A percentile compares a stretch with the other conserved stretches of the same genome.
phyloP scores from a whole-genome alignment of 2,888 invertebrate species.

The Sepiola atlantica region DNA sequence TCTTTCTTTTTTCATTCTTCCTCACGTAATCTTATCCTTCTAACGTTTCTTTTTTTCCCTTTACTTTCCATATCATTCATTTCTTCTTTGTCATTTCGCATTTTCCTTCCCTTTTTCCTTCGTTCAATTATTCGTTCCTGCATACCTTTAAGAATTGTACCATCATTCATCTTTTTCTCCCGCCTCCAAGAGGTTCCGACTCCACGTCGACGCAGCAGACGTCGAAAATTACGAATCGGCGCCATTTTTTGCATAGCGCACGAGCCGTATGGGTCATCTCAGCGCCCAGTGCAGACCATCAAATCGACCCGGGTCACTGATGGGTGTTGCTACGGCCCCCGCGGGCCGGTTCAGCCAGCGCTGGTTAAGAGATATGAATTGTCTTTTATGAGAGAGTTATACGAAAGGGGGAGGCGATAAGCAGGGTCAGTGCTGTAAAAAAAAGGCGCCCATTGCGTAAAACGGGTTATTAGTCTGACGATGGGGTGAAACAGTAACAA shows the following conservation, averaged over 20 bases:
- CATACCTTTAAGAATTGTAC: not conserved
- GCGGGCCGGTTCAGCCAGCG: not conserved
- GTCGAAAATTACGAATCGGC: not conserved
- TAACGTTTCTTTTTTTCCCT: not conserved
- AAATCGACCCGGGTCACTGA: not conserved
- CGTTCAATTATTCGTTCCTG: not conserved
- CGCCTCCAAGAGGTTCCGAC: not conserved
- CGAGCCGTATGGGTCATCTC: not conserved
- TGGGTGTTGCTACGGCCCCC: not conserved
- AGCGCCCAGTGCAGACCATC: not conserved
- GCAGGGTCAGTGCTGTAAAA: not conserved
- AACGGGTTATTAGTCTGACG: constrained; percentile 18
- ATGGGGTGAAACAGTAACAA: not conserved
- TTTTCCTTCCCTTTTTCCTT: not conserved
- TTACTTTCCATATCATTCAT: not conserved
- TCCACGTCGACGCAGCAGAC: not conserved
- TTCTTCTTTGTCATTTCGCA: not conserved
- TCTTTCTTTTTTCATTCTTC: not conserved
- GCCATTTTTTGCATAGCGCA: not conserved
- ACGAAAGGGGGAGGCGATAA: not conserved
- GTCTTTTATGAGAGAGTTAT: not conserved
- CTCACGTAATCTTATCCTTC: not conserved
- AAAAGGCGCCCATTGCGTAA: not conserved
- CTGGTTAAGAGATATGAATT: not conserved
- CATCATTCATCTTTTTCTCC: constrained; percentile 1